Percentiles rank a stretch among this genome's conserved stretches.
phyloP scores from a whole-genome alignment of 2,888 invertebrate species.

The Nemurella pictetii region DNA sequence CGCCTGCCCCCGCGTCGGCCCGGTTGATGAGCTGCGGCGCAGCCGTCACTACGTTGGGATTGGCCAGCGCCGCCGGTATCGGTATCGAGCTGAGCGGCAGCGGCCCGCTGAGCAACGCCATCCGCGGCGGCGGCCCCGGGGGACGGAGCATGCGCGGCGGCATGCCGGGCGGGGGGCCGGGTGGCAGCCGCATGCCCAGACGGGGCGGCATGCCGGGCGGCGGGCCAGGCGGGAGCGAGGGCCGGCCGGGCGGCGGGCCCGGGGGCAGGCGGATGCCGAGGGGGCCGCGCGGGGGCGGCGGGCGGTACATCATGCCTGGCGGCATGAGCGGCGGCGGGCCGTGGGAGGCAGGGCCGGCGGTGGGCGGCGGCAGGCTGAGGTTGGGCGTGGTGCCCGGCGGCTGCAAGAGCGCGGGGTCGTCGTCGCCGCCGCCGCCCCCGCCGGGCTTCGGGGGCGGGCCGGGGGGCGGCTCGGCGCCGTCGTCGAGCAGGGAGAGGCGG shows the following conservation, averaged over 20 bases:
- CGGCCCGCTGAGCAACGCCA: constrained; percentile 37
- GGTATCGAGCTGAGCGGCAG: constrained; percentile 49
- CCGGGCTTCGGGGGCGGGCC: constrained; percentile 52
- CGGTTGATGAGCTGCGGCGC: constrained; percentile 80
- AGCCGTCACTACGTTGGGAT: constrained; percentile 76
- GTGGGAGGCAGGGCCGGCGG: constrained; percentile 38
- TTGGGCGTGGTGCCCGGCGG: constrained; percentile 39
- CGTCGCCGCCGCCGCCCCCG: constrained; percentile 46
- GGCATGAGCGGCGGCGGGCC: constrained; percentile 52
- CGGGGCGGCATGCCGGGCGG: constrained; percentile 58
- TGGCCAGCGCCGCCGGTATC: constrained; percentile 45
- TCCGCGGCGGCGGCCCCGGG: constrained; percentile 43
- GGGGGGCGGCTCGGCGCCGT: constrained; percentile 52
- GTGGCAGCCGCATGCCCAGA: constrained; percentile 66
- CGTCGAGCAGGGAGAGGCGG: constrained; percentile 52
- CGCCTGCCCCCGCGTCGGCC: constrained; percentile 60
- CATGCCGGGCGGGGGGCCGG: constrained; percentile 64
- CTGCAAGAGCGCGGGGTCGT: constrained; percentile 46
- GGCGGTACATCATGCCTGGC: constrained; percentile 59
- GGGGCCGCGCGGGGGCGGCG: constrained; percentile 56
- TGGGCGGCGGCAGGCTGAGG: constrained; percentile 38
- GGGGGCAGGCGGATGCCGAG: constrained; percentile 54
- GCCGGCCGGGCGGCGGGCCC: constrained; percentile 62
- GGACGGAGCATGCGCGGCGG: constrained; percentile 47
- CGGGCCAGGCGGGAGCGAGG: constrained; percentile 49